A percentile compares a stretch with the other conserved stretches of the same genome.
phyloP scores from a whole-genome alignment of 2,113 vertebrate species.

The Cyprinodon tularosa region DNA sequence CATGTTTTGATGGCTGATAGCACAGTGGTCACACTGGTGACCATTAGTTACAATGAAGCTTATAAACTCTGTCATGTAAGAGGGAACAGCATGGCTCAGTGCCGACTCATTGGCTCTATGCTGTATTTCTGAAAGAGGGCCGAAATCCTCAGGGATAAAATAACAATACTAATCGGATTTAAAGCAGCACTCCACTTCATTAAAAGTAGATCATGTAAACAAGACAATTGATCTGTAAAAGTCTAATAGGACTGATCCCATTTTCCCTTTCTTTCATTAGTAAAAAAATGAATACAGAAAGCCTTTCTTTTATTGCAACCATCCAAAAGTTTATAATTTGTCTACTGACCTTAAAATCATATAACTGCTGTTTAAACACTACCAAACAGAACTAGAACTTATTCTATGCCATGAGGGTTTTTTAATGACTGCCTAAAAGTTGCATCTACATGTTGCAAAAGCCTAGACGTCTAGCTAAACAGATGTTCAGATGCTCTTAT shows the following conservation, averaged over 20 bases:
- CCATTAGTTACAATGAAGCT: slow-evolving; percentile 69
- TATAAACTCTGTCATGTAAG: slow-evolving; percentile 74
- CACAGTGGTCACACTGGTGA: slow-evolving; percentile 64
- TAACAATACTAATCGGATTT: slow-evolving; percentile 59
- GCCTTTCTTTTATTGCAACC: background rate
- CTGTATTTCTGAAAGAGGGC: slow-evolving; percentile 49
- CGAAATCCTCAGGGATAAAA: slow-evolving; percentile 57
- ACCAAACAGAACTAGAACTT: background rate
- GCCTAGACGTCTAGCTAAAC: too few relatives aligned
- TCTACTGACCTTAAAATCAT: background rate
- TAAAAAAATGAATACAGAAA: background rate
- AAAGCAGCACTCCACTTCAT: slow-evolving; percentile 46
- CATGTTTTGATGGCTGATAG: slow-evolving; percentile 61
- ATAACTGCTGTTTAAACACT: background rate
- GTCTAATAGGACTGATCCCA: slow-evolving; percentile 25
- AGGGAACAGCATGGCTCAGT: slow-evolving; percentile 66
- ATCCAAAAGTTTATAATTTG: background rate
- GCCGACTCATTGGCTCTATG: slow-evolving; percentile 61
- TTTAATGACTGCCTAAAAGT: slow-evolving; percentile 21
- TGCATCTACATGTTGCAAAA: slow-evolving; percentile 14
- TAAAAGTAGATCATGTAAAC: slow-evolving; percentile 11
- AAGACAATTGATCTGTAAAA: slow-evolving; percentile 35
- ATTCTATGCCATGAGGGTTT: background rate
- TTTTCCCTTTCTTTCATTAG: slow-evolving; percentile 32
- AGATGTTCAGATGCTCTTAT: too few relatives aligned